Conservation (phyloP, 2,797 vertebrate species). For the Pygocentrus nattereri region DNA sequence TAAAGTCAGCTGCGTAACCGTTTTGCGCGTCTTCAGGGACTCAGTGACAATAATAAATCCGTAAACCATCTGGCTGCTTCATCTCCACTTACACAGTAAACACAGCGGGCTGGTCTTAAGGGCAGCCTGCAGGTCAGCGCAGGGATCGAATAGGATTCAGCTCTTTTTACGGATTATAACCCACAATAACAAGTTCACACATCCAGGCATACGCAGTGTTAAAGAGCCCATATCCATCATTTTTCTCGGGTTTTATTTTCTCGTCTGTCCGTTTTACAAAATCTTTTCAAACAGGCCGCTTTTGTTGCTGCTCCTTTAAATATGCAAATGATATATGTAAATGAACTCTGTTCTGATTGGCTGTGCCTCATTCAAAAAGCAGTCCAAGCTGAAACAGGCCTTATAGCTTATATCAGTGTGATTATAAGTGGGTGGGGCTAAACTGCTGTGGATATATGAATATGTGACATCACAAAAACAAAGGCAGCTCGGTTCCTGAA, state of each 20-base stretch:
- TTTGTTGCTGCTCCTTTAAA: neutral
- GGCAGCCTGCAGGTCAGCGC: neutral
- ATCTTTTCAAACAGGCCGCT: too few species aligned
- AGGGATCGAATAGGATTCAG: too few species aligned
- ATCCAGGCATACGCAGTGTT: too few species aligned
- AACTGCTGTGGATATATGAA: neutral
- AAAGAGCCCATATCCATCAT: neutral
- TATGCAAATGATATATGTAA: neutral
- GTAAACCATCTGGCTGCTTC: constrained; percentile 41
- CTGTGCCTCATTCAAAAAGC: neutral
- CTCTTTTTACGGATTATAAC: too few species aligned
- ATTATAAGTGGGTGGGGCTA: neutral
- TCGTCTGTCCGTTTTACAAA: too few species aligned
- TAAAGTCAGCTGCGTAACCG: constrained; percentile 17
- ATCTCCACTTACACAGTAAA: constrained; percentile 34
- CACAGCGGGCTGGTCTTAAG: constrained; percentile 3
- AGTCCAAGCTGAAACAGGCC: neutral
- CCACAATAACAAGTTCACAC: too few species aligned
- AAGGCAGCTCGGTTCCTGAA: neutral
- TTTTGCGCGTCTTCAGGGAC: neutral
- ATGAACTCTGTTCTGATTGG: neutral
- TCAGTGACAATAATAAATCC: constrained; percentile 40
- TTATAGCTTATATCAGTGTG: neutral
- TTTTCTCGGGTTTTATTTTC: too few species aligned
- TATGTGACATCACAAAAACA: neutral